phyloP scores from a whole-genome alignment of 1,140 invertebrate genomes.

The Drosophila nigromelanica region DNA sequence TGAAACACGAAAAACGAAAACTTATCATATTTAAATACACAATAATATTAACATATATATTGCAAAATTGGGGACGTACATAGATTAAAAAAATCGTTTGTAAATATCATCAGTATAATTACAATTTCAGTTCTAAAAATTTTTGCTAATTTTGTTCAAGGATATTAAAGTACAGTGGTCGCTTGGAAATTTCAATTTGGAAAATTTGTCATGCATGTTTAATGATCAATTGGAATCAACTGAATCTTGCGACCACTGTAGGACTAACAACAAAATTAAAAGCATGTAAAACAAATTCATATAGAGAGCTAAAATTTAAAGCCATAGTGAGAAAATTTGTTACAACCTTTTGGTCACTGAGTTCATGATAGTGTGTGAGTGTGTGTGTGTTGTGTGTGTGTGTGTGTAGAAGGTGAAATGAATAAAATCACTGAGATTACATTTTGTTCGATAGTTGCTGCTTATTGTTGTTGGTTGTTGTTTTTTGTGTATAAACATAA shows the following conservation, averaged over 20 bases:
- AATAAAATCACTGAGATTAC: conserved; percentile 36
- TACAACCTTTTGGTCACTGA: conserved; percentile 70
- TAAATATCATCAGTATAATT: conserved; percentile 40
- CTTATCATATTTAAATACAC: conserved; percentile 41
- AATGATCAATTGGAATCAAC: no score
- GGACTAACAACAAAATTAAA: conserved; percentile 2
- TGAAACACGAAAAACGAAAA: conserved; percentile 43
- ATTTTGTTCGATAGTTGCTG: conserved; percentile 52
- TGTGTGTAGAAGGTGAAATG: conserved; percentile 27
- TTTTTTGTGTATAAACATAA: conserved; percentile 67
- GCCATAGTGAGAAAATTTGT: conserved; percentile 59
- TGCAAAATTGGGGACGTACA: conserved; percentile 67
- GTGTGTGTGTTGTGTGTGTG: conserved; percentile 21
- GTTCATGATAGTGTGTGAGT: conserved; percentile 33
- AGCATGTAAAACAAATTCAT: conserved; percentile 38
- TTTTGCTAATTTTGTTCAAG: conserved; percentile 61
- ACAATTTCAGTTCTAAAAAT: conserved; percentile 68
- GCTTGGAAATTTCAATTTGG: background rate
- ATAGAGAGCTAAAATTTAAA: conserved; percentile 53
- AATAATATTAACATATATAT: conserved; percentile 58
- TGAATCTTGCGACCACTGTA: background rate
- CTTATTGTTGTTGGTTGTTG: conserved; percentile 39
- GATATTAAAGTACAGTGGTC: conserved; percentile 17
- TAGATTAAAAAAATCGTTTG: conserved; percentile 19
- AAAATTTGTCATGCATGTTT: no score